Evolutionary conservation across 1,140 invertebrate genomes (phyloP), one percentile per base, ranked within the genome.

Genomic region (Aplysia californica): DNA sequence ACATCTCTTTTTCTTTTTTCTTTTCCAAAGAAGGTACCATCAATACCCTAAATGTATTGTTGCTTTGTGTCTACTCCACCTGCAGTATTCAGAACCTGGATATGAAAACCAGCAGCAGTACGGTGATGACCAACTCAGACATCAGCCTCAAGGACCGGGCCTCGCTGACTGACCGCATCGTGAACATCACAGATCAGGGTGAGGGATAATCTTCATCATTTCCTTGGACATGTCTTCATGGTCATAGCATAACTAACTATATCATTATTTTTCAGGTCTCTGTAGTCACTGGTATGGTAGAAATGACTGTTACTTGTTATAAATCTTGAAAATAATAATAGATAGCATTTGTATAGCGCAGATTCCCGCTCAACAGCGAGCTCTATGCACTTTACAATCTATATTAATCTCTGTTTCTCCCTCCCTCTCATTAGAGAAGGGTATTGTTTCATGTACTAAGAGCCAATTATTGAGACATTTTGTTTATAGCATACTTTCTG

Each of bases 101-200:
- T 65, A 83, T 83, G 82, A 83, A 83, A 66, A 79, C 78, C 3
- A 83, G 82, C 67, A 83, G 75, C 36, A 78, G 76, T 59, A 78
- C 79, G 5, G 78, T 78, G 35, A 77, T 74, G 41, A 77, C 76
- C 2, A 75, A 74, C 3, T 81, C 82, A 29, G 79, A 81, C 20
- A 39, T 77, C 39, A 75, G 68, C 64, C 68, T 72, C 41, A 82
- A 80, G 33, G 80, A 82, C 70, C 35, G 70, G 55, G 64, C 75
- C 21, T 80, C 79, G 0, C 21, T 82, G 0, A 79, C 75, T 6
- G 72, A 80, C 18, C 66, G 77, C 26, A 76, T 82, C 31, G 55
- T 72, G n/a, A 75, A 76, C 23, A 79, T 82, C 23, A 76, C 78
- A 33, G 80, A 82, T 67, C 78, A 82, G 75, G 80, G 80, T 79